These are phyloP conservation scores for Dryococelus australis DNA, from an alignment of 2,888 invertebrate genomes.

Conservation along the genomic window DNA sequence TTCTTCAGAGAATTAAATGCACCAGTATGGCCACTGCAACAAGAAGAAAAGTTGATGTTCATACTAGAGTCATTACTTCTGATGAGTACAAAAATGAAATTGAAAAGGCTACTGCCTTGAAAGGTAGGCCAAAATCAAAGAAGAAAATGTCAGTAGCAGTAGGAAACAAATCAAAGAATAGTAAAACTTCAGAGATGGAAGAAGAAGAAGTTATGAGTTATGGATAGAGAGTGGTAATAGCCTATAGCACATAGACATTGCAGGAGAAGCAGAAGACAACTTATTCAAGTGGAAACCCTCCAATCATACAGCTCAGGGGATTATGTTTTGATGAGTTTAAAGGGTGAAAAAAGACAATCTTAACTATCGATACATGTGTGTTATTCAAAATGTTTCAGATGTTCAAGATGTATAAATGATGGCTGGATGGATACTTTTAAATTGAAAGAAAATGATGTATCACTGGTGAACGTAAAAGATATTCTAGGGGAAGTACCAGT, in stretches of 20 bases:
- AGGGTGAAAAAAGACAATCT: background rate
- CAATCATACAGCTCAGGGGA: background rate
- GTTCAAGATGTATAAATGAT: background rate
- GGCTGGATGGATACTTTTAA: background rate
- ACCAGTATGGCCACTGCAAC: background rate
- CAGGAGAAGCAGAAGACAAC: background rate
- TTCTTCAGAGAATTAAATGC: background rate
- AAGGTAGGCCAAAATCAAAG: too few relatives aligned
- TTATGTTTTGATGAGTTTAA: background rate
- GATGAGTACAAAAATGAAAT: too few relatives aligned
- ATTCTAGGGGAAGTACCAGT: background rate
- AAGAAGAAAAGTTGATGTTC: background rate
- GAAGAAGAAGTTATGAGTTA: background rate
- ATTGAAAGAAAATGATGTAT: background rate
- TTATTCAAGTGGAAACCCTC: background rate
- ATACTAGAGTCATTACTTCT: background rate
- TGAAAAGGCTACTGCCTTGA: too few relatives aligned
- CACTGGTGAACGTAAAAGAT: background rate
- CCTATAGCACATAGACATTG: background rate
- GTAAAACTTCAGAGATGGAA: background rate
- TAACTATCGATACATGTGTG: background rate
- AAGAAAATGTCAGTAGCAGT: too few relatives aligned
- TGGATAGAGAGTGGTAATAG: background rate
- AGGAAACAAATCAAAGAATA: background rate
- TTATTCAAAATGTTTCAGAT: background rate